Base-by-base conservation (phyloP, 2,113 vertebrate species). In the Forbesichthys papilliferus region DNA sequence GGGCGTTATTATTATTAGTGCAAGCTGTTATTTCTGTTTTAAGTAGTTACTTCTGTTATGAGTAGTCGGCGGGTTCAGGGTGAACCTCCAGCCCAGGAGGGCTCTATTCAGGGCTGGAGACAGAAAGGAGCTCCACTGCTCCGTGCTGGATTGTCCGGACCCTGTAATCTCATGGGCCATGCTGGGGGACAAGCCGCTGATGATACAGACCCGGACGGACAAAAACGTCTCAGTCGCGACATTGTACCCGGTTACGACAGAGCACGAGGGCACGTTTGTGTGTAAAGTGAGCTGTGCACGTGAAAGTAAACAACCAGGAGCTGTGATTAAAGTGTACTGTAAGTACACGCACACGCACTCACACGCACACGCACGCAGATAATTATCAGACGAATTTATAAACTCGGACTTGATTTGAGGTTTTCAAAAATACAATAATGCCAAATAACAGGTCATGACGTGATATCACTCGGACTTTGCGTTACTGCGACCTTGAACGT, bases 311-410 rank as follows among this genome's bases (percentile, higher is more conserved):
- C 69, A 84, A 54, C 11, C 8, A 0, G 11, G 0, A 0, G 64
- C 60, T 0, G 1, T 1, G 0, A 53, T 93, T 0, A 36, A 18
- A 0, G 82, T 93, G 2, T 93, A 90, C 81, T 75, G 92, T 93
- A 69, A 91, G 92, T 85, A 13, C 11, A 20, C 47, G 48, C 61
- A 51, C 61, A 51, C 49, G 11, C 49, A 12, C 11, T 1, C 49
- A 51, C 49, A 51, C 58, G 51, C 46, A 27, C 20, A 27, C 48
- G 11, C 49, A 3, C 11, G 0, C 49, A 51, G 9, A 51, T 11
- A 27, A 27, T 27, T 2, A 27, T 42, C 36, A 42, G 36, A 42
- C 6, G 1, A 42, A 42, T 1, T 42, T 8, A 42, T 7, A 42
- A 42, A 27, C 2, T 27, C 27, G 2, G 27, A 42, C 36, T 8